phyloP scores from a whole-genome alignment of 2,888 invertebrate genomes.

The Idaea biselata region DNA sequence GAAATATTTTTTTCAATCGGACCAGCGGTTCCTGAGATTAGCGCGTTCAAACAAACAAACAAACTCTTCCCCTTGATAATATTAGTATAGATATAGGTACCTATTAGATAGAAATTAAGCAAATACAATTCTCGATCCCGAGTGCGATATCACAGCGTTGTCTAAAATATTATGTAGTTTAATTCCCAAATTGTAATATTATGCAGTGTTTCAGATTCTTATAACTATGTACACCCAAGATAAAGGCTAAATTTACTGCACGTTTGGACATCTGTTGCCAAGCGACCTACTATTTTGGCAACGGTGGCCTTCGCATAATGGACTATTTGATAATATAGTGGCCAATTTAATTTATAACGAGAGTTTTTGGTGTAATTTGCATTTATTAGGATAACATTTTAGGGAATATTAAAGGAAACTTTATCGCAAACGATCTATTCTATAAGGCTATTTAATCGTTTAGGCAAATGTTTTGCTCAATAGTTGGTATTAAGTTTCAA shows the following conservation, averaged over 20 bases:
- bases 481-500: too few relatives aligned
- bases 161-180: neutral
- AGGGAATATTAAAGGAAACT: neutral
- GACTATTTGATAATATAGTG: neutral
- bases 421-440: neutral
- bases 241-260: neutral
- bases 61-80: too few relatives aligned
- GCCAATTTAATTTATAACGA: neutral
- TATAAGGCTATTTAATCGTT: neutral
- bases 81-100: too few relatives aligned
- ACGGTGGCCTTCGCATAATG: neutral
- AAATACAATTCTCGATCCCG: neutral
- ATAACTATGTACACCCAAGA: neutral
- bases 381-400: neutral
- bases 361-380: conserved; percentile 1
- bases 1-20: too few relatives aligned
- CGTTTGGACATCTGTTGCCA: neutral
- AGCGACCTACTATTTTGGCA: conserved; percentile 1
- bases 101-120: neutral
- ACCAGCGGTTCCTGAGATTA: too few relatives aligned
- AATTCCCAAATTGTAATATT: neutral
- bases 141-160: neutral
- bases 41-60: too few relatives aligned
- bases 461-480: neutral
- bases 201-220: neutral